These are phyloP conservation scores for Ophion slaviceki DNA, from an alignment of 2,888 invertebrate species.

Conservation along the genomic window DNA sequence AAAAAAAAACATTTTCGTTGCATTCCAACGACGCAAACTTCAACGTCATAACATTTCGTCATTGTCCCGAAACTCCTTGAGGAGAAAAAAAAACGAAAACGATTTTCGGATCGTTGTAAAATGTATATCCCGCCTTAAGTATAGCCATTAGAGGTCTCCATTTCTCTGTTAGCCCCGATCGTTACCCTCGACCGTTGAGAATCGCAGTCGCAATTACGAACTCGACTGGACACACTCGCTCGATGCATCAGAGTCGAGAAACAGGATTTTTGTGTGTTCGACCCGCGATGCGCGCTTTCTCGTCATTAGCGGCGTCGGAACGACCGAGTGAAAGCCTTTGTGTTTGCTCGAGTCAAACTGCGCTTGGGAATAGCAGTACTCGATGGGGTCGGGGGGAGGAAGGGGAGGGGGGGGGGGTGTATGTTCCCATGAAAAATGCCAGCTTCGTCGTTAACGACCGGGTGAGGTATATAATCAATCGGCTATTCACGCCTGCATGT, in stretches of 20 bases:
- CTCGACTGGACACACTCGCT: not conserved
- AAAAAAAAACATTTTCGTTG: not conserved
- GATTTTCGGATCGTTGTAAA: no score
- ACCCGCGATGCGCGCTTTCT: conserved; percentile 10
- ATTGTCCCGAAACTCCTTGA: no score
- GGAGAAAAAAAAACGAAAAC: no score
- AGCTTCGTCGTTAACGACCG: conserved; percentile 27
- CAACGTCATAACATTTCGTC: not conserved
- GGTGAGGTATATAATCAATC: conserved; percentile 42
- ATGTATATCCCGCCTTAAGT: not conserved
- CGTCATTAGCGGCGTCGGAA: not conserved
- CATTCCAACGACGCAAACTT: not conserved
- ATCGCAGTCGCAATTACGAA: not conserved
- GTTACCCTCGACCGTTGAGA: no score
- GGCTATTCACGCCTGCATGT: conserved; percentile 41
- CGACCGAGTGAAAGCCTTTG: conserved; percentile 19
- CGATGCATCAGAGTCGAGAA: not conserved
- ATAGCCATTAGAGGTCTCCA: not conserved
- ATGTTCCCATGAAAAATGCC: conserved; percentile 6
- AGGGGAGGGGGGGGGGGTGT: not conserved
- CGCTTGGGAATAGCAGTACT: conserved; percentile 8
- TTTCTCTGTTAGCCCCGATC: no score
- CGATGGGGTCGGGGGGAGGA: not conserved
- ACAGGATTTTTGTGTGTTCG: not conserved
- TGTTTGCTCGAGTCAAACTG: conserved; percentile 1